Evolutionary conservation across 2,888 invertebrate species (phyloP).

Genomic region (Brachyptera risi): DNA sequence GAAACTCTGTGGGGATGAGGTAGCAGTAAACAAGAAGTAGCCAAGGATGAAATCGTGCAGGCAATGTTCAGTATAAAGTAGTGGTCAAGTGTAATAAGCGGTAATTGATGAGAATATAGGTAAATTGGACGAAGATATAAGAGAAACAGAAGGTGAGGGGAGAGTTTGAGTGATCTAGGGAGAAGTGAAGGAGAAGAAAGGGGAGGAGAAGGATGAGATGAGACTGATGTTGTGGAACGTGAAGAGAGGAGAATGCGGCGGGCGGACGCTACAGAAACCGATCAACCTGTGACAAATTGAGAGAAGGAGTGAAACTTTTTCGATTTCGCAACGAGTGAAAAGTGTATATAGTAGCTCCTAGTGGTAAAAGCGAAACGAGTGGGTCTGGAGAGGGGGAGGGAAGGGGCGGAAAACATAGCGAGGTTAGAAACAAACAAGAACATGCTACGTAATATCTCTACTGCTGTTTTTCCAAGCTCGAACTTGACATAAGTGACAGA

Average conservation of each 20-base stretch:
- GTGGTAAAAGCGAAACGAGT: slow-evolving; percentile 13
- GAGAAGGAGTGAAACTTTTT: slow-evolving; percentile 24
- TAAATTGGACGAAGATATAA: slow-evolving; percentile 3
- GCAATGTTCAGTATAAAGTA: not conserved
- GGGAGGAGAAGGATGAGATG: not conserved
- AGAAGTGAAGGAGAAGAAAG: not conserved
- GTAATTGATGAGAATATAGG: slow-evolving; percentile 12
- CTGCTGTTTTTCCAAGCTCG: not conserved
- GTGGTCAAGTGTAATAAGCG: slow-evolving; percentile 11
- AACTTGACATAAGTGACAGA: not conserved
- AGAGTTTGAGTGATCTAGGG: too few relatives aligned
- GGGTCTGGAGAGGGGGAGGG: slow-evolving; percentile 5
- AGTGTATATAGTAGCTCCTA: slow-evolving; percentile 21
- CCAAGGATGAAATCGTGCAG: not conserved
- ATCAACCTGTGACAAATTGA: slow-evolving; percentile 28
- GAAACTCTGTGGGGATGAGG: not conserved
- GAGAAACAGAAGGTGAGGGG: not conserved
- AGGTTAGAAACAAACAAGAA: slow-evolving; percentile 15
- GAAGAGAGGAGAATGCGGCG: slow-evolving; percentile 12
- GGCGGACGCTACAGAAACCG: slow-evolving; percentile 18
- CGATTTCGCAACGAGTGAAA: slow-evolving; percentile 27
- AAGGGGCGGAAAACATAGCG: not conserved
- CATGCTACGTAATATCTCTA: not conserved
- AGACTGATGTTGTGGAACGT: slow-evolving; percentile 20
- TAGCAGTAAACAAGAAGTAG: not conserved